These are phyloP conservation scores for Lutjanus erythropterus DNA, from an alignment of 2,113 vertebrate species.

Conservation along the genomic window DNA sequence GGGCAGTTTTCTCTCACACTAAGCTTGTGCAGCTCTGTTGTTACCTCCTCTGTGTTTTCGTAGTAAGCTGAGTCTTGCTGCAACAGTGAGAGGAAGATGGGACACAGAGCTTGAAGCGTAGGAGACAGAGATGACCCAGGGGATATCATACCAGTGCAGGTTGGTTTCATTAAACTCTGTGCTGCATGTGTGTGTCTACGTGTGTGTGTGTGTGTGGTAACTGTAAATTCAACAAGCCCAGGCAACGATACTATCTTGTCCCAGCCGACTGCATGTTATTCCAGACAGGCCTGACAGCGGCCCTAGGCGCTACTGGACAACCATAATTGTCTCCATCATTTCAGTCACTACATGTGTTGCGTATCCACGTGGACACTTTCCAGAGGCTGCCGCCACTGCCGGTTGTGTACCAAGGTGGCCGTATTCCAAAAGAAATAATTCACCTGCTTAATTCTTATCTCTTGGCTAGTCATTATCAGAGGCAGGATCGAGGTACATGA, in stretches of 20 bases:
- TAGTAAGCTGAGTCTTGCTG: conserved; percentile 49
- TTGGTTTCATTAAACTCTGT: conserved; percentile 75
- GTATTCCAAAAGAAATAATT: conserved; percentile 49
- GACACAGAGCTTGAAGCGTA: conserved; percentile 60
- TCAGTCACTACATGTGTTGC: conserved; percentile 53
- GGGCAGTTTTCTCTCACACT: conserved; percentile 62
- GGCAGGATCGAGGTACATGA: conserved; percentile 32
- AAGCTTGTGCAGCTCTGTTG: conserved; percentile 47
- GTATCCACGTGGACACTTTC: conserved; percentile 38
- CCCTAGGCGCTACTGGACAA: conserved; percentile 66
- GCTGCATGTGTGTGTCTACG: conserved; percentile 32
- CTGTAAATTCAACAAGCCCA: conserved; percentile 67
- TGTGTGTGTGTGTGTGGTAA: conserved; percentile 33
- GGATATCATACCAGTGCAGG: conserved; percentile 72
- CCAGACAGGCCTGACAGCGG: conserved; percentile 63
- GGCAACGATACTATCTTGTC: conserved; percentile 66
- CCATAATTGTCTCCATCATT: conserved; percentile 75
- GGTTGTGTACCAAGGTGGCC: conserved; percentile 35
- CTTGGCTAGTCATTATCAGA: conserved; percentile 52
- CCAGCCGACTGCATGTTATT: conserved; percentile 58
- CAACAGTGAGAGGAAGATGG: conserved; percentile 52
- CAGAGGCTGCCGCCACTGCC: conserved; percentile 37
- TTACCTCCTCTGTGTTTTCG: conserved; percentile 51
- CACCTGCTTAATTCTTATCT: conserved; percentile 45
- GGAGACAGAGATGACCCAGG: conserved; percentile 71